These are phyloP conservation scores for Bambusicola thoracicus DNA, from an alignment of 2,113 vertebrate genomes.

Conservation along the genomic window DNA sequence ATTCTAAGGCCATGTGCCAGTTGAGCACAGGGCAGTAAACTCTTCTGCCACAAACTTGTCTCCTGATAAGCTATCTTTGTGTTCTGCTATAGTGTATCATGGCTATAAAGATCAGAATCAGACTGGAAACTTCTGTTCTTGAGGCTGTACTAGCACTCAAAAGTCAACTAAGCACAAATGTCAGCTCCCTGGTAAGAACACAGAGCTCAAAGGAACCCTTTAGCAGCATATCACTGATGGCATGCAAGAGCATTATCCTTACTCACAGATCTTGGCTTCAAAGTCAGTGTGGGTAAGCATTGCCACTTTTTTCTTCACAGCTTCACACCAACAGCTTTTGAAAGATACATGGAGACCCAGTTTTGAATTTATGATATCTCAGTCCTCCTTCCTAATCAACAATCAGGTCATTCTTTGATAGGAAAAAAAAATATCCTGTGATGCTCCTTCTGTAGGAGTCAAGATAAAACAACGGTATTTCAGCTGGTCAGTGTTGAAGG, in stretches of 20 bases:
- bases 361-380: background rate
- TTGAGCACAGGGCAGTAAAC: background rate
- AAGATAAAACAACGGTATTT: background rate
- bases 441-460: background rate
- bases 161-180: background rate
- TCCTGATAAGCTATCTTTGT: background rate
- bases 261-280: background rate
- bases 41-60: rapidly evolving
- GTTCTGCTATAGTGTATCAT: background rate
- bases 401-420: background rate
- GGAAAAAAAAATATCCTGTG: background rate
- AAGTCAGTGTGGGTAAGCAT: rapidly evolving
- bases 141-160: background rate
- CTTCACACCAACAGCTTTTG: background rate
- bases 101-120: background rate
- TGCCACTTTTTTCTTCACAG: background rate
- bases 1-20: background rate
- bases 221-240: background rate
- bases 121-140: background rate
- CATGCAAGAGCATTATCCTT: background rate
- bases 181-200: background rate
- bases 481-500: background rate
- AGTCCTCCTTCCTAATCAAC: background rate
- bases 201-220: background rate
- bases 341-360: background rate